Base-by-base conservation (phyloP, 2,888 invertebrate genomes). In the Agonum fuliginosum region DNA sequence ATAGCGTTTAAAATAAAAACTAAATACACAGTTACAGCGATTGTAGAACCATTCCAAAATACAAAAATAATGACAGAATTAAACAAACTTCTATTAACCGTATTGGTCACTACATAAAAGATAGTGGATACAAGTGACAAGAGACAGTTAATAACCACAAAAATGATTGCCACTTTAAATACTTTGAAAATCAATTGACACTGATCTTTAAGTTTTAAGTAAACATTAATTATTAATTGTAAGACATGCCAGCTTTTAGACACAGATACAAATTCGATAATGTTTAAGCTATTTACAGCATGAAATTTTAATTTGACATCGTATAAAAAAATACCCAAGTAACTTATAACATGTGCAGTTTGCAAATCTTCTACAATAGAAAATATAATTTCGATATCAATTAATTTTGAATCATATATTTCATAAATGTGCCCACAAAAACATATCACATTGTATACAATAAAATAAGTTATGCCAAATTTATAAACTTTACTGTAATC, bases 221-320 rank as follows among this genome's bases (percentile, higher is more conserved):
- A 30, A 30, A 30, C 8, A 30, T 30, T 8, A 30, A 30, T 30
- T 3, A 30, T 30, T 30, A 8, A 5, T 30, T 30, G 30, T 30
- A 30, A 5, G 8, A 30, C 30, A 8, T n/a, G n/a, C n/a, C n/a
- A n/a, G n/a, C n/a, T n/a, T n/a, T n/a, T n/a, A n/a, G n/a, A n/a
- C n/a, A n/a, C n/a, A n/a, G n/a, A n/a, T n/a, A n/a, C n/a, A n/a
- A n/a, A n/a, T n/a, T n/a, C n/a, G n/a, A n/a, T n/a, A n/a, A n/a
- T n/a, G n/a, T n/a, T n/a, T n/a, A n/a, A n/a, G n/a, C n/a, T n/a
- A n/a, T n/a, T n/a, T n/a, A n/a, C n/a, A n/a, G n/a, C n/a, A n/a
- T n/a, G n/a, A 51, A 51, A 51, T 51, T 51, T 51, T n/a, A 51
- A 22, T 24, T 54, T 54, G 12, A 27, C 22, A 54, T 54, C 54